phyloP scores from a whole-genome alignment of 2,113 vertebrate genomes.

The Crotophaga sulcirostris region DNA sequence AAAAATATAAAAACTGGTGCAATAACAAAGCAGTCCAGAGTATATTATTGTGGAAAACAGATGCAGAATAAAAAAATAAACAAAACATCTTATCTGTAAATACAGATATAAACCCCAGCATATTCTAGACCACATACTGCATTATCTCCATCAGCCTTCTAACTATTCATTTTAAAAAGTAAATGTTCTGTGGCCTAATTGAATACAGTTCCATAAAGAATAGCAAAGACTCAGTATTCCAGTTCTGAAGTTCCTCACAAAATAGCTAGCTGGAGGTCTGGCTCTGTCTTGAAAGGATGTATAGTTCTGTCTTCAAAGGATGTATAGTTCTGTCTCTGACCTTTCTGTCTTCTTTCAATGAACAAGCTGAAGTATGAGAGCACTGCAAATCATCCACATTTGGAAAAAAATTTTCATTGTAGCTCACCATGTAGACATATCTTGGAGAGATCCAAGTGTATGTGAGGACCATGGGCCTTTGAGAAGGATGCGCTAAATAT shows the following conservation, averaged over 20 bases:
- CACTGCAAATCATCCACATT: background rate
- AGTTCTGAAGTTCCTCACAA: background rate
- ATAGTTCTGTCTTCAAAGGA: too few species aligned
- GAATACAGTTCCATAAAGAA: background rate
- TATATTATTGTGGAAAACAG: background rate
- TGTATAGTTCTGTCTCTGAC: background rate
- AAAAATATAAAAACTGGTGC: background rate
- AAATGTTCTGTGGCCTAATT: background rate
- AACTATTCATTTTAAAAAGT: background rate
- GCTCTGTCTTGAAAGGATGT: background rate
- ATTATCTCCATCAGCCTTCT: background rate
- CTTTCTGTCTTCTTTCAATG: background rate
- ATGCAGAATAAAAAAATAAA: background rate
- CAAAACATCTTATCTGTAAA: background rate
- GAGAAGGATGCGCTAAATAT: background rate
- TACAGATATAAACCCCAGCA: background rate
- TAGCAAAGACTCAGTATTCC: background rate
- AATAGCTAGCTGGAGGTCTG: background rate
- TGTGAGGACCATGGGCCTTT: background rate
- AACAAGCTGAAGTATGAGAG: background rate
- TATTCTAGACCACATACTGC: background rate
- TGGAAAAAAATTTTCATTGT: background rate
- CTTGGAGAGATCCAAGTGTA: background rate
- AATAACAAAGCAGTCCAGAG: background rate
- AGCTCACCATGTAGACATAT: background rate